phyloP scores from a whole-genome alignment of 2,888 invertebrate genomes.

The Meta bourneti region DNA sequence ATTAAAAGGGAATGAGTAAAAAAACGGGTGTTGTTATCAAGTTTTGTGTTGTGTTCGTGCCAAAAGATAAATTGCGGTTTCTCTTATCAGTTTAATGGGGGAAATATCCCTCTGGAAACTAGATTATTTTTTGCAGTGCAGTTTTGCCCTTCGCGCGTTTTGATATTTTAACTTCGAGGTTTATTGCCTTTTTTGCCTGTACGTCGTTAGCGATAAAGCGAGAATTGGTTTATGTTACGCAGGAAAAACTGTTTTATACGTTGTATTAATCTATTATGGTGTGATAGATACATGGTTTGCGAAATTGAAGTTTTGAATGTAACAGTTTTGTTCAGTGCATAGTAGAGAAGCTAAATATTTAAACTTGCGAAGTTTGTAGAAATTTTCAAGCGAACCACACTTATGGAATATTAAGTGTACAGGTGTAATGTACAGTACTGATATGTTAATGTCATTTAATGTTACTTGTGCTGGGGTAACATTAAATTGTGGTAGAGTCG shows the following conservation, averaged over 20 bases:
- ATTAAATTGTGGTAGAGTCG: too few species aligned
- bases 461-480: too few species aligned
- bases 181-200: slow-evolving; percentile 40
- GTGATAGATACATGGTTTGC: neutral
- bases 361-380: too few species aligned
- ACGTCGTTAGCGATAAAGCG: neutral
- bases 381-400: too few species aligned
- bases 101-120: slow-evolving; percentile 38
- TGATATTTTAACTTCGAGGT: slow-evolving; percentile 62
- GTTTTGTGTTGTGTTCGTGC: slow-evolving; percentile 49
- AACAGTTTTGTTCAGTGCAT: too few species aligned
- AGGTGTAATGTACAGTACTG: too few species aligned
- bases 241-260: neutral
- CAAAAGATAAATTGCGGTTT: slow-evolving; percentile 68
- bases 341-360: too few species aligned
- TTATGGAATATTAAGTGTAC: too few species aligned
- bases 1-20: slow-evolving; percentile 38
- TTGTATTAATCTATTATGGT: neutral
- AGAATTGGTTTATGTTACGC: neutral
- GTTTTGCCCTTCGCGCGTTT: slow-evolving; percentile 35
- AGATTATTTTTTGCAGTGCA: slow-evolving; percentile 36
- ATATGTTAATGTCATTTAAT: too few species aligned
- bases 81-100: slow-evolving; percentile 70
- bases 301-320: neutral
- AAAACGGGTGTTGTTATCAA: slow-evolving; percentile 52